These are phyloP conservation scores for Pharmacophagus antenor DNA, from an alignment of 2,888 invertebrate genomes.

Conservation along the genomic window DNA sequence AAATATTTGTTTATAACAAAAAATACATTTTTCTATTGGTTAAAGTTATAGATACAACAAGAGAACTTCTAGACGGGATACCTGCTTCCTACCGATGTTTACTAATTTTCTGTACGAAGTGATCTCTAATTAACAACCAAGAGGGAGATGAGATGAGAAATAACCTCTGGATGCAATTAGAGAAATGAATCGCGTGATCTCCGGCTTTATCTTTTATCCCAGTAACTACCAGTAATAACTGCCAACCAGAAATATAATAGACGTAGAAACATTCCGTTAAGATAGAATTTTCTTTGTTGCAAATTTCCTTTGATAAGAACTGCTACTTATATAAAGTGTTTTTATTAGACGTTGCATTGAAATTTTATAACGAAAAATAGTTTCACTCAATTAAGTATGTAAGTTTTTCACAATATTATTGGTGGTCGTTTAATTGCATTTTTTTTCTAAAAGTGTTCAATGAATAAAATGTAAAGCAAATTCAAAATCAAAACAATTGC, in stretches of 20 bases:
- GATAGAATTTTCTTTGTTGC: conserved; percentile 53
- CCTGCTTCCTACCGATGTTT: conserved; percentile 26
- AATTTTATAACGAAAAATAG: background rate
- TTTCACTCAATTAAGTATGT: background rate
- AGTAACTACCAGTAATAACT: conserved; percentile 58
- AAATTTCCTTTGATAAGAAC: conserved; percentile 36
- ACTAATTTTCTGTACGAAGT: conserved; percentile 33
- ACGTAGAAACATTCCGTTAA: conserved; percentile 46
- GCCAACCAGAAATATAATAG: conserved; percentile 53
- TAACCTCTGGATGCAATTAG: conserved; percentile 59
- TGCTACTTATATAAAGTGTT: conserved; percentile 7
- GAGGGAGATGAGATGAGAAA: conserved; percentile 40
- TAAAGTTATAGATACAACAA: conserved; percentile 14
- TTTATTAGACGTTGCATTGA: conserved; percentile 10
- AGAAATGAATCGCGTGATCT: conserved; percentile 68
- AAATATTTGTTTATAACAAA: background rate
- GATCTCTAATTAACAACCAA: conserved; percentile 38
- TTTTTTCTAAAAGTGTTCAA: too few species aligned
- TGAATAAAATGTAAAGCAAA: too few species aligned
- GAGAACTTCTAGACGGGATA: conserved; percentile 2
- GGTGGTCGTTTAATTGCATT: too few species aligned
- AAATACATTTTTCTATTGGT: background rate
- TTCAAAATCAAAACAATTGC: too few species aligned
- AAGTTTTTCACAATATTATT: too few species aligned
- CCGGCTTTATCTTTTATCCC: conserved; percentile 55